phyloP scores from a whole-genome alignment of 1,140 invertebrate species.

The Chelonus insularis region DNA sequence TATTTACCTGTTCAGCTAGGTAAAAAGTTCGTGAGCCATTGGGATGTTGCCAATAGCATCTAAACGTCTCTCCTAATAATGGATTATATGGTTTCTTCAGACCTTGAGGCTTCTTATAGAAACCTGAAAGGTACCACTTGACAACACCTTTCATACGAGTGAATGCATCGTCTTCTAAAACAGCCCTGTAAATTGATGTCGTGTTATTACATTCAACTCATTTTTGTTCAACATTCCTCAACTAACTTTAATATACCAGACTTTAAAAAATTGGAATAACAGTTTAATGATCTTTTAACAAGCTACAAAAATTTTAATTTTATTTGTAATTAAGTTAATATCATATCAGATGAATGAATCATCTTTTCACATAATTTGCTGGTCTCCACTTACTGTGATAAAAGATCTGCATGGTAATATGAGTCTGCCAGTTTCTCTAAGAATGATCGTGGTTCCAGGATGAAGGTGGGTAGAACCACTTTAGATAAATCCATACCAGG shows the following conservation, averaged over 20 bases:
- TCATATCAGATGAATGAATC: no score
- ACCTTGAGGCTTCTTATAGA: slow-evolving; percentile 89
- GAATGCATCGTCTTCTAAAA: slow-evolving; percentile 84
- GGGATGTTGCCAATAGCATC: slow-evolving; percentile 87
- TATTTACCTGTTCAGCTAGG: slow-evolving; percentile 84
- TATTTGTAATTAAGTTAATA: no score
- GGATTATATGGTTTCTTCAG: slow-evolving; percentile 97
- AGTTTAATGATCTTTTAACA: no score
- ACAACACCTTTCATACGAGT: slow-evolving; percentile 87
- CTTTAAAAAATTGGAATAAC: no score
- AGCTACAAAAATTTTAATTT: no score
- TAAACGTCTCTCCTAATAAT: slow-evolving; percentile 87
- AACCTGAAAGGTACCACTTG: slow-evolving; percentile 86
- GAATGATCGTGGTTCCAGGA: slow-evolving; percentile 89
- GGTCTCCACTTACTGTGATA: slow-evolving; percentile 72
- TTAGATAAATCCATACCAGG: slow-evolving; percentile 97
- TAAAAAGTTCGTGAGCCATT: slow-evolving; percentile 89
- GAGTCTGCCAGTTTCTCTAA: slow-evolving; percentile 91
- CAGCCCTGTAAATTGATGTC: slow-evolving; percentile 76
- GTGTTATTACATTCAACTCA: no score
- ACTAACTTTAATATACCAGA: no score
- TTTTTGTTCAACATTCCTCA: no score
- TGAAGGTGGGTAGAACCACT: slow-evolving; percentile 89
- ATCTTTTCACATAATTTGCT: no score
- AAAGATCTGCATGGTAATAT: slow-evolving; percentile 90